These are phyloP conservation scores for Eilema depressum DNA, from an alignment of 2,888 invertebrate species.

Conservation along the genomic window DNA sequence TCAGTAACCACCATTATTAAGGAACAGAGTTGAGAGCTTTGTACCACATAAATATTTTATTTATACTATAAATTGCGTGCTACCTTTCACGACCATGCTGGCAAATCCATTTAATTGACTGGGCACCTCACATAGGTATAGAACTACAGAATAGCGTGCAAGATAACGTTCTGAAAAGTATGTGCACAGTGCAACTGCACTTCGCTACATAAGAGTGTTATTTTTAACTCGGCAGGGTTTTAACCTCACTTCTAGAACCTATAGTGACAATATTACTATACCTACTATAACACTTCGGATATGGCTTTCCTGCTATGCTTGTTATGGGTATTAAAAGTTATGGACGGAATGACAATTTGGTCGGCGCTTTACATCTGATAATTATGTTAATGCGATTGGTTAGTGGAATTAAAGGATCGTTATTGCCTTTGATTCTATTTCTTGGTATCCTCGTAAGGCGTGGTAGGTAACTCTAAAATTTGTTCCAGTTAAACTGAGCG, in stretches of 20 bases:
- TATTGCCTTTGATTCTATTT: slow-evolving; percentile 24
- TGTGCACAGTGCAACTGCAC: slow-evolving; percentile 30
- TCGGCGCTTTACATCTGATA: slow-evolving; percentile 36
- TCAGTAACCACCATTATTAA: neutral
- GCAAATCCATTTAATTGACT: slow-evolving; percentile 64
- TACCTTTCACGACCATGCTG: slow-evolving; percentile 47
- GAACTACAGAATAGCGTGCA: slow-evolving; percentile 45
- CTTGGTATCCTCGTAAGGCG: neutral
- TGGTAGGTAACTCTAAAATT: neutral
- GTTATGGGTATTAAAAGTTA: slow-evolving; percentile 36
- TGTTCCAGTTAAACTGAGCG: neutral
- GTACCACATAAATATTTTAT: neutral
- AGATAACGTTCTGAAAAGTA: slow-evolving; percentile 58
- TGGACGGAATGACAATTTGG: slow-evolving; percentile 37
- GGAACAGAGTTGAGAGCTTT: neutral
- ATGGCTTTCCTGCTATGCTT: slow-evolving; percentile 45
- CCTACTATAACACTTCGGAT: slow-evolving; percentile 50
- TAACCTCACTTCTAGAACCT: slow-evolving; percentile 41
- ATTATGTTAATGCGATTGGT: slow-evolving; percentile 24
- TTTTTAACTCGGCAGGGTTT: slow-evolving; percentile 45
- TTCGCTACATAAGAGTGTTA: slow-evolving; percentile 28
- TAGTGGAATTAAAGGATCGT: slow-evolving; percentile 27
- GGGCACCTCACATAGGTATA: slow-evolving; percentile 42
- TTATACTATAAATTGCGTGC: slow-evolving; percentile 47
- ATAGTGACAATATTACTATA: slow-evolving; percentile 45